Conservation (phyloP, 2,888 invertebrate genomes). For the Cryptus viduatorius region DNA sequence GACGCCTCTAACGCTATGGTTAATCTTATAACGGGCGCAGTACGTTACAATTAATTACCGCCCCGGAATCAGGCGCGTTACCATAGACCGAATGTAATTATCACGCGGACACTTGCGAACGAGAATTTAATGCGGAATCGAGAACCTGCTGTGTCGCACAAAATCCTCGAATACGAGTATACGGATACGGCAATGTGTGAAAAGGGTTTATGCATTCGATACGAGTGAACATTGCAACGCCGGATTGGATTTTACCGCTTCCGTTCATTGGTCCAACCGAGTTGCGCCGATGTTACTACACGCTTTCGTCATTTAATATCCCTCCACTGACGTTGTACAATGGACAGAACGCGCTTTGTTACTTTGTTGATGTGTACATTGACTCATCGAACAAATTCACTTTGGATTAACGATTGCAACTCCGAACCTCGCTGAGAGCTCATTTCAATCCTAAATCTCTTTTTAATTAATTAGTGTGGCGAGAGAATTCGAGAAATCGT, state of each 20-base stretch:
- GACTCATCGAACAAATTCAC: slow-evolving; percentile 4
- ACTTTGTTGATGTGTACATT: slow-evolving; percentile 1
- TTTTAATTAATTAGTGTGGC: background rate
- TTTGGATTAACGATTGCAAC: background rate
- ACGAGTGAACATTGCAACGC: slow-evolving; percentile 28
- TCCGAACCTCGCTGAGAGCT: background rate
- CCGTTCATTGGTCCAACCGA: slow-evolving; percentile 11
- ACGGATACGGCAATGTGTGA: background rate
- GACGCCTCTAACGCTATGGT: slow-evolving; percentile 29
- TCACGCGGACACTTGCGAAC: slow-evolving; percentile 61
- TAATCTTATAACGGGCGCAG: slow-evolving; percentile 52
- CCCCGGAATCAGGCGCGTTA: slow-evolving; percentile 27
- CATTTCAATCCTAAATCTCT: background rate
- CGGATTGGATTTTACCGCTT: slow-evolving; percentile 50
- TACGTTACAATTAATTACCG: slow-evolving; percentile 61
- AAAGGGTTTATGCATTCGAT: slow-evolving; percentile 36
- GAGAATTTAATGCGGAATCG: slow-evolving; percentile 57
- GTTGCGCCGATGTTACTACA: slow-evolving; percentile 24
- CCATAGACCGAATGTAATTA: slow-evolving; percentile 56
- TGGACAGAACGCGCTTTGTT: slow-evolving; percentile 1
- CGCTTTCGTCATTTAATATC: slow-evolving; percentile 24
- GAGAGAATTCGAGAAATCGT: background rate
- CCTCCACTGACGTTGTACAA: background rate
- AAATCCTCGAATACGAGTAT: background rate
- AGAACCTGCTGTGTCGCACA: background rate